A percentile compares a stretch with the other conserved stretches of the same genome.
Conservation (phyloP, 2,113 vertebrate species). For the Rafetus swinhoei region DNA sequence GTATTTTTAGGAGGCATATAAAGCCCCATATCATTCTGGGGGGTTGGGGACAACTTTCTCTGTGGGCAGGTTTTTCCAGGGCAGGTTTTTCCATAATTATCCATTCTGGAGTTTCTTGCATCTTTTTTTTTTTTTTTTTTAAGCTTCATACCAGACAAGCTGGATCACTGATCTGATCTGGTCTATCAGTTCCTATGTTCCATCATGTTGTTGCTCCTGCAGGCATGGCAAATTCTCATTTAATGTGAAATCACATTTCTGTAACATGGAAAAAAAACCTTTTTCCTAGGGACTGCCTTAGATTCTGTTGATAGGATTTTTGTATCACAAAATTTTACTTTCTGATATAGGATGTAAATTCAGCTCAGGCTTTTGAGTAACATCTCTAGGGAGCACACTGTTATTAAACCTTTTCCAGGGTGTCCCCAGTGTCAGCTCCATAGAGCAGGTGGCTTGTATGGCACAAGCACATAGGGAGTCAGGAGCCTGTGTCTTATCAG, state of each 20-base stretch:
- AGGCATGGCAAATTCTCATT: constrained; percentile 2
- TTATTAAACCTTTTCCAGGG: constrained; percentile 72
- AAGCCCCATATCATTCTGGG: constrained; percentile 2
- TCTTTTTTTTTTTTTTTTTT: not conserved
- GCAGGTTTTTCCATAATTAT: not conserved
- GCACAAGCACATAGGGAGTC: constrained; percentile 59
- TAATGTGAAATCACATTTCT: not conserved
- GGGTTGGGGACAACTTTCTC: not conserved
- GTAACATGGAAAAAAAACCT: not conserved
- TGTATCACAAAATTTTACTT: constrained; percentile 48
- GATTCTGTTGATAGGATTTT: constrained; percentile 33
- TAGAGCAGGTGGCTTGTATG: constrained; percentile 78
- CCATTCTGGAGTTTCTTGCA: not conserved
- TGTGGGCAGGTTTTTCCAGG: not conserved
- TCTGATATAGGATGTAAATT: constrained; percentile 56
- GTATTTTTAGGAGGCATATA: constrained; percentile 5
- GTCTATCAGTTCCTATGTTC: not conserved
- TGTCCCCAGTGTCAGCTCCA: constrained; percentile 65
- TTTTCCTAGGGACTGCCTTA: not conserved
- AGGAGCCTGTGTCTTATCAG: constrained; percentile 72
- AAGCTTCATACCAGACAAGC: not conserved
- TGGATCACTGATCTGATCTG: not conserved
- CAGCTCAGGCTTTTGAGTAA: constrained; percentile 51
- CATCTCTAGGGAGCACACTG: constrained; percentile 59
- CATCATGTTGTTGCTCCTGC: not conserved